A percentile compares a stretch with the other conserved stretches of the same genome.
phyloP scores from a whole-genome alignment of 2,113 vertebrate genomes.

The Motacilla tschutschensis region DNA sequence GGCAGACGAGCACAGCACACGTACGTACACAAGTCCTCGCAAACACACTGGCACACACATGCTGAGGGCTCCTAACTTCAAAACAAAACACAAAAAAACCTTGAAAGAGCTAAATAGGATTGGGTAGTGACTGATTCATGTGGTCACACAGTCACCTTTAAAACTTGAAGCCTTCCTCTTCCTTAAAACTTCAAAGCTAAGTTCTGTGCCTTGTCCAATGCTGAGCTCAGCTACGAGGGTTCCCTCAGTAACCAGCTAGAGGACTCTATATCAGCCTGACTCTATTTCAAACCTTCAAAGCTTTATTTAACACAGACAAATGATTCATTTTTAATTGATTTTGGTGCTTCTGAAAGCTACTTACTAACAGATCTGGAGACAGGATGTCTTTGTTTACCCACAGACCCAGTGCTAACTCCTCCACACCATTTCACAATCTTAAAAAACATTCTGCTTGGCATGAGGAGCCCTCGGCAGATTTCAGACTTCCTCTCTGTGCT shows the following conservation, averaged over 20 bases:
- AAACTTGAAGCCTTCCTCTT: neutral
- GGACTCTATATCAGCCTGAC: neutral
- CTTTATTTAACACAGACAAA: constrained; percentile 11
- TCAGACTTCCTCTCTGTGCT: neutral
- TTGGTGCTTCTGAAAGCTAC: neutral
- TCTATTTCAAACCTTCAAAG: neutral
- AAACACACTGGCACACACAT: neutral
- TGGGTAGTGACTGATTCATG: neutral
- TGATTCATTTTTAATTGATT: neutral
- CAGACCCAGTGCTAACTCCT: neutral
- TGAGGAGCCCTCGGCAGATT: neutral
- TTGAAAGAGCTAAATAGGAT: neutral
- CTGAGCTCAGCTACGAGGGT: neutral
- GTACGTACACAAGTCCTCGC: neutral
- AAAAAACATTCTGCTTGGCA: neutral
- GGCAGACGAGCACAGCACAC: neutral
- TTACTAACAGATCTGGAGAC: constrained; percentile 35
- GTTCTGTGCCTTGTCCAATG: neutral
- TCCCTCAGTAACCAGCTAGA: neutral
- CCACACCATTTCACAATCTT: neutral
- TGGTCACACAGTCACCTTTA: neutral
- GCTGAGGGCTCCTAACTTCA: neutral
- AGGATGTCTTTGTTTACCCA: constrained; percentile 35
- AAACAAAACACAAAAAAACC: neutral
- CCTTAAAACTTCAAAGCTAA: neutral